A percentile compares a stretch with the other conserved stretches of the same genome.
phyloP scores from a whole-genome alignment of 2,888 invertebrate genomes.

The Neria commutata region DNA sequence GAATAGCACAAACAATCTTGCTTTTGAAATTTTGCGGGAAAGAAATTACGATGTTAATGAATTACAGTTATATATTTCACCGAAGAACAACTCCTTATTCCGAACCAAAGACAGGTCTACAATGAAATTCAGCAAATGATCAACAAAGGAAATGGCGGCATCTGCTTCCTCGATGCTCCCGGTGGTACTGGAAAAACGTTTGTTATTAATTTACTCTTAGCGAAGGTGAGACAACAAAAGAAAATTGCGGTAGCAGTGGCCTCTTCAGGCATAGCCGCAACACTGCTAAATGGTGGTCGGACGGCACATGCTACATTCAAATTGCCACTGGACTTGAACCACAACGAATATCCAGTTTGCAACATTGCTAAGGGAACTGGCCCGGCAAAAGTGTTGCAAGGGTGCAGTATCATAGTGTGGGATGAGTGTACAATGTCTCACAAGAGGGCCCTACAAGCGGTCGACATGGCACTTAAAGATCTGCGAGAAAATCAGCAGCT shows the following conservation, averaged over 20 bases:
- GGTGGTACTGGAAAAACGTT: slow-evolving; percentile 15
- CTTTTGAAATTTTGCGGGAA: slow-evolving; percentile 20
- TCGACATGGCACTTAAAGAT: slow-evolving; percentile 37
- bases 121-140: slow-evolving; percentile 7
- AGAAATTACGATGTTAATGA: slow-evolving; percentile 18
- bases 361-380: slow-evolving; percentile 22
- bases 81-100: slow-evolving; percentile 19
- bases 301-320: slow-evolving; percentile 22
- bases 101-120: slow-evolving; percentile 19
- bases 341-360: slow-evolving; percentile 20
- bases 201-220: slow-evolving; percentile 9
- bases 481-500: slow-evolving; percentile 19
- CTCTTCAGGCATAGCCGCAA: slow-evolving; percentile 25
- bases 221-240: slow-evolving; percentile 8
- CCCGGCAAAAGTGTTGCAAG: slow-evolving; percentile 8
- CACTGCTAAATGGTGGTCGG: slow-evolving; percentile 19
- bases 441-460: slow-evolving; percentile 33
- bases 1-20: no score
- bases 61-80: slow-evolving; percentile 17
- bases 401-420: slow-evolving; percentile 25
- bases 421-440: slow-evolving; percentile 50
- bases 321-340: slow-evolving; percentile 20
- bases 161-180: slow-evolving; percentile 10
- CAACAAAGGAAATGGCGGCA: slow-evolving; percentile 3
- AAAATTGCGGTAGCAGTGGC: slow-evolving; percentile 21